Evolutionary conservation across 1,140 invertebrate species (phyloP), one percentile per base, ranked within the genome.

Genomic region (Platyura marginata): DNA sequence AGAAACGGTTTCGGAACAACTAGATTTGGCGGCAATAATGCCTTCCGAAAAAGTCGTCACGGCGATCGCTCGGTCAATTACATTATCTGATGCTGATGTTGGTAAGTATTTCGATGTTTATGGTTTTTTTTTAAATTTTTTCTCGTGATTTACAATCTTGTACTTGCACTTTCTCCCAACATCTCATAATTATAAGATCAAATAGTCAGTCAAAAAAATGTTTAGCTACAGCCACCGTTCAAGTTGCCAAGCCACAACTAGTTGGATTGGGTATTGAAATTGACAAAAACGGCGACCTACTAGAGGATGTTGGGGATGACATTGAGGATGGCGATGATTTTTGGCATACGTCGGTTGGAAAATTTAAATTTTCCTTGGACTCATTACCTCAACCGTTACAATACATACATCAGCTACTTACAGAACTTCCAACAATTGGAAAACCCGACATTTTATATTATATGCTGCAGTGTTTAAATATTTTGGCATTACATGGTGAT

Each of bases 381-480:
- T 81, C 90, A 54, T 66, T 98, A 48, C 92, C 93, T 0, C 77
- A 91, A 46, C 81, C 92, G 44, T 62, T 98, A 37, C 91, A 95
- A 57, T 85, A 95, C 38, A 87, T 94, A 48, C 81, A 93, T 61
- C 80, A 86, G 56, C 60, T 97, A 3, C 57, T 96, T 9, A 83
- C 86, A 70, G 86, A 92, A 59, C 64, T 95, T 32, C 77, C 80
- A 35, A 78, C 73, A 38, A 74, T 80, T 9, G 74, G 79, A n/a
- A 87, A 93, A 51, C 80, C 91, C 0, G 92, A 97, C 62, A 84
- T 95, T 21, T 65, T 95, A 3, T 96, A 92, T 59, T 91, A 95
- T 54, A 75, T 97, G 56, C 66, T 98, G 23, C 81, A 87, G 52
- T 94, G 89, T 53, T 65, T 98, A 2, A 88, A 94, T 59, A 77